Percentiles rank a stretch among this genome's conserved stretches.
Conservation (phyloP, 2,113 vertebrate species). For the Lophotis ruficrista region DNA sequence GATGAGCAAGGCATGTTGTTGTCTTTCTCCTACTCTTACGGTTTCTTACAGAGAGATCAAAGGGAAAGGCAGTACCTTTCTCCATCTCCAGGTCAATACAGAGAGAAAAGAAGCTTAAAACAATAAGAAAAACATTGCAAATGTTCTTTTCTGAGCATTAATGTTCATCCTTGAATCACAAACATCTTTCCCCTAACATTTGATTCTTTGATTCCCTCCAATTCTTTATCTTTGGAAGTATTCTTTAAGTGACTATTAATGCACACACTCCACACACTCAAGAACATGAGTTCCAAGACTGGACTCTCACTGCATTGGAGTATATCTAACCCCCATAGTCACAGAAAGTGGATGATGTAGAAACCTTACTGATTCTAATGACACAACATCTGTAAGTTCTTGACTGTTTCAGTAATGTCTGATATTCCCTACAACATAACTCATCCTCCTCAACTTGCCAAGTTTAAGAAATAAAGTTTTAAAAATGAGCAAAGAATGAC, state of each 20-base stretch:
- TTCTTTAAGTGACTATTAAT: neutral
- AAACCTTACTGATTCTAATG: neutral
- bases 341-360: neutral
- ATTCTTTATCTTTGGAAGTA: neutral
- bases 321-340: neutral
- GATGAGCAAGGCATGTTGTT: neutral
- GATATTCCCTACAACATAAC: neutral
- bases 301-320: neutral
- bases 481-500: neutral
- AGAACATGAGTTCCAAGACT: neutral
- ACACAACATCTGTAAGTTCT: neutral
- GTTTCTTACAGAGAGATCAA: neutral
- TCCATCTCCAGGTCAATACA: neutral
- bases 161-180: neutral
- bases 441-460: neutral
- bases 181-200: neutral
- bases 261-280: neutral
- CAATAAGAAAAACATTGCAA: rapidly evolving
- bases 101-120: neutral
- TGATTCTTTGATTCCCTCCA: neutral
- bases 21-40: neutral
- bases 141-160: neutral
- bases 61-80: neutral
- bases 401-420: neutral
- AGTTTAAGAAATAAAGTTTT: neutral